Evolutionary conservation across 2,888 invertebrate genomes (phyloP), one percentile per base, ranked within the genome.

Genomic region (Agonopterix arenella): DNA sequence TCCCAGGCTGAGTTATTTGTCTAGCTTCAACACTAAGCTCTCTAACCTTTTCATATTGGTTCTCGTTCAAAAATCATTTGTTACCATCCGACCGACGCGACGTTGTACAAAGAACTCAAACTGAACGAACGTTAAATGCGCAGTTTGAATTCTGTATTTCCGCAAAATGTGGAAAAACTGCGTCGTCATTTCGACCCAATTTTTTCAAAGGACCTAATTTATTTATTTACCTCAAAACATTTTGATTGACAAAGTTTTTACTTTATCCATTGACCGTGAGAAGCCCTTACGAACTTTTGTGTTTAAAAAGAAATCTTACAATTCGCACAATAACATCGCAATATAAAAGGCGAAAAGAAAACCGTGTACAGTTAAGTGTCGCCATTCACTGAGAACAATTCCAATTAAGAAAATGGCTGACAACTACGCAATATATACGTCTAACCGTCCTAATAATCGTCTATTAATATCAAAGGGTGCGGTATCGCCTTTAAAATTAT

Each of bases 371-470:
- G 5, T 28, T 28, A 28, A 28, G 28, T 28, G 28, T 28, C 28
- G 28, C 28, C 1, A 28, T 42, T 49, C 36, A 38, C 37, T 10
- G 47, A 45, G 38, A 43, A 45, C 48, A 43, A 49, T 46, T 52
- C 45, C 56, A 52, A 56, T 56, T 56, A 55, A 52, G 51, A 48
- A 53, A 56, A 56, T 56, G 46, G 50, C 46, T 16, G 18, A 48
- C 49, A 47, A 47, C 49, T 51, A 38, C 49, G 45, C 49, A 49
- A 50, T 40, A 52, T 45, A 51, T 16, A 49, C 38, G 16, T 9
- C 49, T n/a, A 37, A 36, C 45, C n/a, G 46, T 46, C 48, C 44
- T 50, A 54, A 52, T 52, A 52, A 51, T 52, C 47, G 52, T 11
- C 44, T 47, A 45, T 53, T 48, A 55, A 45, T 40, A 40, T 28